Evolutionary conservation across 2,797 vertebrate genomes (phyloP).

Genomic region (Allobates femoralis): DNA sequence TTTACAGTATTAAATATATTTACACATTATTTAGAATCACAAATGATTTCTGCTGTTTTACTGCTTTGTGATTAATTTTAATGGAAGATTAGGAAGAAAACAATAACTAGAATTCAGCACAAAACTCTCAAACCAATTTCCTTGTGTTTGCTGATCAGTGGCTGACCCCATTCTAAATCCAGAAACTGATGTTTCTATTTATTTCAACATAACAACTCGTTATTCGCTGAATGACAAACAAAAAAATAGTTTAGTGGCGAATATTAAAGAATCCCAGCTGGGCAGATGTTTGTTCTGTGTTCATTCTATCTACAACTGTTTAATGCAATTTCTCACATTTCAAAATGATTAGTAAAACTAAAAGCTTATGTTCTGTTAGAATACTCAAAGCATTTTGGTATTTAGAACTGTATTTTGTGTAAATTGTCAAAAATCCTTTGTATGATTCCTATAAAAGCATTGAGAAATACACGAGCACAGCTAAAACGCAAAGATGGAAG

Average conservation of each 20-base stretch:
- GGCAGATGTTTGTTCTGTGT: background rate
- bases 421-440: background rate
- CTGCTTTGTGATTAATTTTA: constrained; percentile 19
- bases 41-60: constrained; percentile 25
- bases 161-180: constrained; percentile 37
- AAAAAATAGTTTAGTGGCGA: constrained; percentile 75
- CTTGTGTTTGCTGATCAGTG: constrained; percentile 42
- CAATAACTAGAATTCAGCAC: constrained; percentile 52
- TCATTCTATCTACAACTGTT: constrained; percentile 23
- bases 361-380: background rate
- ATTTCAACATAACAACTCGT: constrained; percentile 40
- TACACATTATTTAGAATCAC: constrained; percentile 2
- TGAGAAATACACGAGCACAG: no score
- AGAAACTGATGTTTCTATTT: constrained; percentile 46
- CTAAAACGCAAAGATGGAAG: no score
- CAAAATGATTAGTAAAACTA: background rate
- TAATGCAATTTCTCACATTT: background rate
- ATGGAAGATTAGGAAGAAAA: constrained; percentile 46
- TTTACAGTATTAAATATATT: constrained; percentile 39
- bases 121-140: constrained; percentile 33
- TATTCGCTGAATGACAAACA: constrained; percentile 43
- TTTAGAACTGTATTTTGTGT: background rate
- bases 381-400: background rate
- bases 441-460: background rate
- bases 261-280: constrained; percentile 31